Percentiles rank a stretch among this genome's conserved stretches.
These are phyloP conservation scores for Nebria ingens DNA, from an alignment of 1,140 invertebrate species.

Conservation along the genomic window DNA sequence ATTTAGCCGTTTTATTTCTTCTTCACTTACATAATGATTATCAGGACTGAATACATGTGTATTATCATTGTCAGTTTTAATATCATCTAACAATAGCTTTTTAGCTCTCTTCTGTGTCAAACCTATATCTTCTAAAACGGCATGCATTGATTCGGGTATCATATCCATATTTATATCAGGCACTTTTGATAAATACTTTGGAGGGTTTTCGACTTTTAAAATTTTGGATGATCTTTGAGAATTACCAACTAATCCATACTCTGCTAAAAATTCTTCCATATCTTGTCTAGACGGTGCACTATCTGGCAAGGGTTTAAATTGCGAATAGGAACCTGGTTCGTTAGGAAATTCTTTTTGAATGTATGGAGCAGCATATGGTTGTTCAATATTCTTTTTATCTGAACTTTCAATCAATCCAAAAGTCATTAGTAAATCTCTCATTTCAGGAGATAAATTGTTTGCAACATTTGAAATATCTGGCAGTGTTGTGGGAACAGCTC, in stretches of 20 bases:
- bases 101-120: slow-evolving; percentile 19
- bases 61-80: neutral
- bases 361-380: neutral
- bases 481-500: slow-evolving; percentile 11
- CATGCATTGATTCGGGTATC: slow-evolving; percentile 40
- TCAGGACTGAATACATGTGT: slow-evolving; percentile 27
- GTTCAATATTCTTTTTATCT: slow-evolving; percentile 16
- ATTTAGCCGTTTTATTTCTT: slow-evolving; percentile 36
- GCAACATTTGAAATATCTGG: slow-evolving; percentile 30
- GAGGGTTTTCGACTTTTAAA: neutral
- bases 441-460: slow-evolving; percentile 33
- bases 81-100: neutral
- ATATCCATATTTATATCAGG: slow-evolving; percentile 32
- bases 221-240: slow-evolving; percentile 7
- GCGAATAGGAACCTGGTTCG: slow-evolving; percentile 34
- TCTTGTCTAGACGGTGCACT: slow-evolving; percentile 36
- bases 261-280: slow-evolving; percentile 45
- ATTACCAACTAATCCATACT: slow-evolving; percentile 40
- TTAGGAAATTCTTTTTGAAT: slow-evolving; percentile 17
- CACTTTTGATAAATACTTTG: neutral
- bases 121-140: slow-evolving; percentile 41
- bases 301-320: slow-evolving; percentile 47
- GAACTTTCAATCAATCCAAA: slow-evolving; percentile 32
- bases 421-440: slow-evolving; percentile 34
- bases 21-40: slow-evolving; percentile 24